A percentile compares a stretch with the other conserved stretches of the same genome.
These are phyloP conservation scores for Physocephala rufipes DNA, from an alignment of 2,888 invertebrate species.

Conservation along the genomic window DNA sequence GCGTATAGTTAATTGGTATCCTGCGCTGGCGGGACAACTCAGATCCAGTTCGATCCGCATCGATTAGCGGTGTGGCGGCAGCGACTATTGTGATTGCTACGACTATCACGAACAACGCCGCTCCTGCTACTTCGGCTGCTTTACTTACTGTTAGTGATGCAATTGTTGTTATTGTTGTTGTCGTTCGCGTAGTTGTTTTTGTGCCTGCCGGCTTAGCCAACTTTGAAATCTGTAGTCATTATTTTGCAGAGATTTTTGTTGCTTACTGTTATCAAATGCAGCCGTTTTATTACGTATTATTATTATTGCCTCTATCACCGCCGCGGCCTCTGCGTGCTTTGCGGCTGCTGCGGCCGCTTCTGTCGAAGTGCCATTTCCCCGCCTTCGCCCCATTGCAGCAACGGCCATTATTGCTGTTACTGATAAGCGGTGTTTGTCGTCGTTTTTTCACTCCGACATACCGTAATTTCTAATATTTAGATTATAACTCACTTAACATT, in stretches of 20 bases:
- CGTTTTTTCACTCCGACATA: neutral
- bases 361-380: conserved; percentile 1
- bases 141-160: too few species aligned
- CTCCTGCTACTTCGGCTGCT: neutral
- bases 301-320: neutral
- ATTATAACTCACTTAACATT: conserved; percentile 9
- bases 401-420: conserved; percentile 1
- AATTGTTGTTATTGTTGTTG: too few species aligned
- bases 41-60: neutral
- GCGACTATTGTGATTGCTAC: neutral
- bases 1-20: conserved; percentile 38
- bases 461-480: conserved; percentile 7
- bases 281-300: conserved; percentile 14
- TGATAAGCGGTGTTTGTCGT: conserved; percentile 12
- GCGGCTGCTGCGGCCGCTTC: too few species aligned
- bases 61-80: neutral
- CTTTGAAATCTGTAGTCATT: conserved; percentile 28
- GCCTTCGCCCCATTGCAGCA: neutral
- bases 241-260: conserved; percentile 12
- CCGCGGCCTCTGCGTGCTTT: too few species aligned
- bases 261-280: conserved; percentile 27
- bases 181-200: too few species aligned
- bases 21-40: conserved; percentile 4
- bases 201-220: neutral
- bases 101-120: too few species aligned